Base-by-base conservation (phyloP, 2,113 vertebrate genomes). In the Osmerus mordax region DNA sequence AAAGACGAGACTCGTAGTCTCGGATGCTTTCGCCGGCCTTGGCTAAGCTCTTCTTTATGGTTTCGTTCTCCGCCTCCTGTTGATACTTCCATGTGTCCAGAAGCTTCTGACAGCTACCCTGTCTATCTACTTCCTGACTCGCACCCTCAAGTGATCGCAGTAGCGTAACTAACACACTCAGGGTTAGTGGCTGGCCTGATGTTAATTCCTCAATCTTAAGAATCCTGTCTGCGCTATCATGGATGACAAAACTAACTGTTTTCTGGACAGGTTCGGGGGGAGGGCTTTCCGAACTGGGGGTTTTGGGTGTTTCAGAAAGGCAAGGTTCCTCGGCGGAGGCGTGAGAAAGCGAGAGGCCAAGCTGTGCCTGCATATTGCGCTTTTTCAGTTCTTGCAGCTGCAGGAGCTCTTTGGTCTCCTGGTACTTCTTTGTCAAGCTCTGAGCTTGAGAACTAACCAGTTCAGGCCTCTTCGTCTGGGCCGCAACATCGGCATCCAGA, bases 371-470 rank as follows among this genome's bases (percentile, higher is more conserved):
- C 90, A 94, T 92, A 87, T 84, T 91, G 87, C 92, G 91, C 77
- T 92, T 93, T 92, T 92, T 94, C 89, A 90, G 81, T 87, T 94
- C 93, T 86, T 94, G 93, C 83, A 90, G 92, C 84, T 93, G 91
- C 72, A 94, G 91, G 88, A 94, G 90, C 83, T 94, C 93, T 91
- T 93, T 94, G 84, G 93, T 93, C 90, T 94, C 92, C 89, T 90
- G 91, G 88, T 94, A 93, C 90, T 92, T 94, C 92, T 91, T 92
- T 90, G 92, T 92, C 89, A 93, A 91, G 83, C 84, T 93, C 87
- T 92, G 92, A 71, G 92, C 92, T 91, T 93, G 93, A 89, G 92
- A 89, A 93, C 92, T 92, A 92, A 93, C 90, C 90, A 90, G 91
- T 82, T 94, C 91, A 58, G 89, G 89, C 89, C 85, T 93, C 92